Conservation (phyloP, 2,888 invertebrate species). For the Parascotia fuliginaria region DNA sequence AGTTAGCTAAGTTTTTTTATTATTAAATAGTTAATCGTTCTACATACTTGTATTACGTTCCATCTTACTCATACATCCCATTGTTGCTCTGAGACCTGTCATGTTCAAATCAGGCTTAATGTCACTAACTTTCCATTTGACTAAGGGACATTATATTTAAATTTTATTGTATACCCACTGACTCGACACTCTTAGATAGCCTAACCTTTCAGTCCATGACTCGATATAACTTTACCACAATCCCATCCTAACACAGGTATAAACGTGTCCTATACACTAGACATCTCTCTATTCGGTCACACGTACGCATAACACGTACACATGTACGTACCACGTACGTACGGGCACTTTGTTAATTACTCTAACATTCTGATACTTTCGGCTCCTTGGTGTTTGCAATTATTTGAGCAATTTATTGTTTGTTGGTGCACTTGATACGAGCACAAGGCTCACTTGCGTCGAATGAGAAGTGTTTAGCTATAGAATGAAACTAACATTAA, state of each 20-base stretch:
- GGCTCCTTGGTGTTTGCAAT: constrained; percentile 45
- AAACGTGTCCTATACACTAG: constrained; percentile 56
- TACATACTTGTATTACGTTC: constrained; percentile 71
- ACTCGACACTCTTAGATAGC: constrained; percentile 56
- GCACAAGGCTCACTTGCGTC: constrained; percentile 31
- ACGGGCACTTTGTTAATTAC: constrained; percentile 18
- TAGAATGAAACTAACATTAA: constrained; percentile 48
- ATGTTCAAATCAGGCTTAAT: constrained; percentile 49
- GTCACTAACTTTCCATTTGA: constrained; percentile 51
- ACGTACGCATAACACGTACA: too few relatives aligned
- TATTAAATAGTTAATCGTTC: constrained; percentile 80
- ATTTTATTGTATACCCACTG: constrained; percentile 52
- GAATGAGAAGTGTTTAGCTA: constrained; percentile 44
- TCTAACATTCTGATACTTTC: constrained; percentile 12
- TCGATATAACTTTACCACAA: constrained; percentile 57
- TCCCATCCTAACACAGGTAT: constrained; percentile 56
- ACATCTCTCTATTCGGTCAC: constrained; percentile 26
- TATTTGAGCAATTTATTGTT: constrained; percentile 53
- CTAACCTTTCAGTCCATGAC: constrained; percentile 70
- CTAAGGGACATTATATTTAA: constrained; percentile 69
- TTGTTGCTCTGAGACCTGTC: constrained; percentile 55
- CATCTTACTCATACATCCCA: constrained; percentile 54
- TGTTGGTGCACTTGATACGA: constrained; percentile 41
- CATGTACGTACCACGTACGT: too few relatives aligned
- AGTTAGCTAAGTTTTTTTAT: constrained; percentile 81